These are phyloP conservation scores for Drosophila vallismaia DNA, from an alignment of 2,888 invertebrate species.

Conservation along the genomic window DNA sequence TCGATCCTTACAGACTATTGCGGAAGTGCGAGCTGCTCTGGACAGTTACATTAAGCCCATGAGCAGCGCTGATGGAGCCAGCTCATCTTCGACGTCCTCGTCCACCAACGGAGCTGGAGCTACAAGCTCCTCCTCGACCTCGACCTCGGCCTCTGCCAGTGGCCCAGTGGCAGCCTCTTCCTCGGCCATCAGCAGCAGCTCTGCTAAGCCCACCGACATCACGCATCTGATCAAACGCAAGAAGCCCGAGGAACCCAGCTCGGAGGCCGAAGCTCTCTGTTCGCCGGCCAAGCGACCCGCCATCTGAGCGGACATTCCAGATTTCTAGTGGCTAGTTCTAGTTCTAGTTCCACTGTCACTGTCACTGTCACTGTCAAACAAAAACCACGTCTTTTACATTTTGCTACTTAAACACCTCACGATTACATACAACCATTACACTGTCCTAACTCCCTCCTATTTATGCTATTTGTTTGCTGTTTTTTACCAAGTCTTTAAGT, in stretches of 20 bases:
- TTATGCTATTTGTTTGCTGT: slow-evolving; percentile 59
- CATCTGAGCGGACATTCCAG: slow-evolving; percentile 79
- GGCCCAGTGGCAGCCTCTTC: slow-evolving; percentile 44
- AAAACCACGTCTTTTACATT: slow-evolving; percentile 34
- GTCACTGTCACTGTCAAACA: slow-evolving; percentile 19
- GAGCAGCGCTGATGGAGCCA: slow-evolving; percentile 57
- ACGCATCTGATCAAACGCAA: slow-evolving; percentile 92
- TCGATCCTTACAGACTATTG: slow-evolving; percentile 75
- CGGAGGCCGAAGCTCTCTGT: slow-evolving; percentile 81
- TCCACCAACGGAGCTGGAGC: slow-evolving; percentile 61
- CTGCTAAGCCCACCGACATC: slow-evolving; percentile 88
- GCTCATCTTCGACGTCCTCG: slow-evolving; percentile 53
- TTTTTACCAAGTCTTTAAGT: slow-evolving; percentile 66
- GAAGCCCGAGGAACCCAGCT: slow-evolving; percentile 86
- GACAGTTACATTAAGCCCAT: slow-evolving; percentile 81
- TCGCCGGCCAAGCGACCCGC: slow-evolving; percentile 87
- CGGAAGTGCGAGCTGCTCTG: slow-evolving; percentile 82
- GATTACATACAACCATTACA: slow-evolving; percentile 33
- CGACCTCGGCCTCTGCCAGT: slow-evolving; percentile 38
- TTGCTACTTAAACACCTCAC: slow-evolving; percentile 52
- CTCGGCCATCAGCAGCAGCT: slow-evolving; percentile 84
- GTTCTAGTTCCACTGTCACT: slow-evolving; percentile 10
- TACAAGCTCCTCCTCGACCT: slow-evolving; percentile 48
- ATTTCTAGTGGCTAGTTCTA: slow-evolving; percentile 23
- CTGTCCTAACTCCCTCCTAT: slow-evolving; percentile 34